Conservation (phyloP, 2,797 vertebrate genomes). For the Clarias platycephalus region DNA sequence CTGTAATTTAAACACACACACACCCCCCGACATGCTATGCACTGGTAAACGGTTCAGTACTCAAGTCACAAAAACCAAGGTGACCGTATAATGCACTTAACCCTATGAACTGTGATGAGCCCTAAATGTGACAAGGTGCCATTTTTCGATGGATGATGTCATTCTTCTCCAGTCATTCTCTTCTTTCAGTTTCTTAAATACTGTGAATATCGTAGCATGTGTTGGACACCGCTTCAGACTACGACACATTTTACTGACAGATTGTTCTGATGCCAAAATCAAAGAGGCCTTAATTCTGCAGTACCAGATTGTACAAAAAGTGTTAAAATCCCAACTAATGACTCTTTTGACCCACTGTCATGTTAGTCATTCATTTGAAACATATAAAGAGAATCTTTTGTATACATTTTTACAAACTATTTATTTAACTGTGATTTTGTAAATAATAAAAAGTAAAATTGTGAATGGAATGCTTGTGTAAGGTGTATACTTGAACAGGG, state of each 20-base stretch:
- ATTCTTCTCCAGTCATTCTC: slow-evolving; percentile 57
- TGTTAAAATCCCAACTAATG: slow-evolving; percentile 66
- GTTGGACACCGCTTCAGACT: slow-evolving; percentile 67
- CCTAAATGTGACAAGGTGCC: slow-evolving; percentile 53
- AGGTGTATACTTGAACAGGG: background rate
- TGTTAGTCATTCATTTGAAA: slow-evolving; percentile 74
- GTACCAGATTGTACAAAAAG: slow-evolving; percentile 76
- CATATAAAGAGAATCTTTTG: slow-evolving; percentile 77
- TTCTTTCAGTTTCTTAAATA: slow-evolving; percentile 66
- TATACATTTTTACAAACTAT: slow-evolving; percentile 84
- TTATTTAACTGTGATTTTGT: slow-evolving; percentile 86
- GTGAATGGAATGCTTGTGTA: slow-evolving; percentile 40
- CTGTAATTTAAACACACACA: slow-evolving; percentile 26
- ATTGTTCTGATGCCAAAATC: slow-evolving; percentile 83
- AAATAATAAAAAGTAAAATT: slow-evolving; percentile 71
- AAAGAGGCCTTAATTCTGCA: slow-evolving; percentile 83
- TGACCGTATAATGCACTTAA: slow-evolving; percentile 39
- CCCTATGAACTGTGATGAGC: slow-evolving; percentile 48
- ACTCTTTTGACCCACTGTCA: slow-evolving; percentile 73
- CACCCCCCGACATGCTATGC: slow-evolving; percentile 46
- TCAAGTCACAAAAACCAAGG: slow-evolving; percentile 3
- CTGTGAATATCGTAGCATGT: slow-evolving; percentile 75
- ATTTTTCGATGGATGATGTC: slow-evolving; percentile 70
- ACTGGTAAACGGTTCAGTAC: slow-evolving; percentile 29
- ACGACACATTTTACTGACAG: slow-evolving; percentile 73